Conservation (phyloP, 2,113 vertebrate species). For the Rhinoptilus africanus region DNA sequence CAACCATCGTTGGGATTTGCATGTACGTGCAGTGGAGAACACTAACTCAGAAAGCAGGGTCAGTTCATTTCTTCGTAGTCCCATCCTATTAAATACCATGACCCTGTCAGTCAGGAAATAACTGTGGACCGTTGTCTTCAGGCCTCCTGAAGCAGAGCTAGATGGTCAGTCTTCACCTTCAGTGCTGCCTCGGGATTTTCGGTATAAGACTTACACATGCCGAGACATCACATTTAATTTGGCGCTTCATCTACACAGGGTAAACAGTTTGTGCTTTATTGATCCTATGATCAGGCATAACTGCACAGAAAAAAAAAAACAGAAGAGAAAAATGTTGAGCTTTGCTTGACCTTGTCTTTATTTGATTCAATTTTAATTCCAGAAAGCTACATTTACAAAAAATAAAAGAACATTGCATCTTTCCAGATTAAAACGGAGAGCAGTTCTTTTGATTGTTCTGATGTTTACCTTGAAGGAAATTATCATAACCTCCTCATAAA, state of each 20-base stretch:
- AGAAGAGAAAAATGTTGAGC: background rate
- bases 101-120: background rate
- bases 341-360: background rate
- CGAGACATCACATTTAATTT: background rate
- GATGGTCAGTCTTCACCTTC: background rate
- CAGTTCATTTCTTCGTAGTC: background rate
- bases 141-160: background rate
- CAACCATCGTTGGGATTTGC: background rate
- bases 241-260: background rate
- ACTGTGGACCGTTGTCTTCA: background rate
- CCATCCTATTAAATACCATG: background rate
- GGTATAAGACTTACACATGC: background rate
- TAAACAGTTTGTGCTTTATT: background rate
- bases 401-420: background rate
- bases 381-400: background rate
- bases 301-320: background rate
- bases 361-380: background rate
- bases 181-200: background rate
- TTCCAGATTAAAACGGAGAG: background rate
- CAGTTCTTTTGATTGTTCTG: background rate
- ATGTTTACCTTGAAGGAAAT: background rate
- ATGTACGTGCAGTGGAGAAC: background rate
- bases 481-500: background rate
- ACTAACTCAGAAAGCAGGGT: background rate
- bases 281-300: background rate